These are phyloP conservation scores for Cromileptes altivelis DNA, from an alignment of 2,113 vertebrate species.

Conservation along the genomic window DNA sequence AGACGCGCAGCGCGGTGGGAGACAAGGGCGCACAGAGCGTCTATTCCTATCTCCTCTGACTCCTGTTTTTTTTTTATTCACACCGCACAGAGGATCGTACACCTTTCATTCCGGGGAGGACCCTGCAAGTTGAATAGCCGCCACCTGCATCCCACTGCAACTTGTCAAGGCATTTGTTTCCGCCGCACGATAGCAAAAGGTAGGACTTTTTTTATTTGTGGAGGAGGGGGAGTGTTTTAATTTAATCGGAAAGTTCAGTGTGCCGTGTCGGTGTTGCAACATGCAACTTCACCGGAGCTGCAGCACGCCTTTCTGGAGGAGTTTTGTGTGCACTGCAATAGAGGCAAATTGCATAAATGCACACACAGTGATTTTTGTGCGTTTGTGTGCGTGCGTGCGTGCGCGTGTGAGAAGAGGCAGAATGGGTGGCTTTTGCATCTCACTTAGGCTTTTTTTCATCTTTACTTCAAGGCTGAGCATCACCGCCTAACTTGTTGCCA, in stretches of 20 bases:
- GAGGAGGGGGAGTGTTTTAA: slow-evolving; percentile 5
- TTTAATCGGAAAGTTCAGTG: slow-evolving; percentile 68
- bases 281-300: slow-evolving; percentile 22
- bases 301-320: neutral
- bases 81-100: slow-evolving; percentile 70
- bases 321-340: neutral
- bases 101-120: slow-evolving; percentile 56
- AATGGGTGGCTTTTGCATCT: slow-evolving; percentile 1
- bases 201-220: slow-evolving; percentile 64
- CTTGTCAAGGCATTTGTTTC: slow-evolving; percentile 49
- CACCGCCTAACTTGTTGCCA: slow-evolving; percentile 75
- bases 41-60: slow-evolving; percentile 26
- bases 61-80: neutral
- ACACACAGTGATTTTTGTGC: neutral
- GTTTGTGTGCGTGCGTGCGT: neutral
- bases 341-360: slow-evolving; percentile 10
- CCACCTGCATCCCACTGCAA: slow-evolving; percentile 47
- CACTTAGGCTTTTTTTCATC: neutral
- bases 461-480: slow-evolving; percentile 11
- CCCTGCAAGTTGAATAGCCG: slow-evolving; percentile 60
- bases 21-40: slow-evolving; percentile 57
- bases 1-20: slow-evolving; percentile 72
- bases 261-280: slow-evolving; percentile 5
- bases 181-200: slow-evolving; percentile 46
- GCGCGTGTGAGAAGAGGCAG: neutral